phyloP scores from a whole-genome alignment of 2,113 vertebrate species.

The Athene noctua region DNA sequence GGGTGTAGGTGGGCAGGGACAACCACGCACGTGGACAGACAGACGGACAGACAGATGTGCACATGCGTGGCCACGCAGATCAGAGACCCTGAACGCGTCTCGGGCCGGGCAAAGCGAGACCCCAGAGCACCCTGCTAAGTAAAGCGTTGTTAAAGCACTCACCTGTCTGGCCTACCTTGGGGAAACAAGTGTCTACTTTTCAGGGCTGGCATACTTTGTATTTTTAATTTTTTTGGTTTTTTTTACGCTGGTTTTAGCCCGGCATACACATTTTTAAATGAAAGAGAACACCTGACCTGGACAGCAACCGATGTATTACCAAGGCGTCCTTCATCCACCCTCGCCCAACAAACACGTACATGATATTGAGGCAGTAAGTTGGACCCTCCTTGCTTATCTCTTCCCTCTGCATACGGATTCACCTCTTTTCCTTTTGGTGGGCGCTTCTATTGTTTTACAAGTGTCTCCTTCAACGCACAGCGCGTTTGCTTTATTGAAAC shows the following conservation, averaged over 20 bases:
- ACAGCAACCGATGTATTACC: rapidly evolving
- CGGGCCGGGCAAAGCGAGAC: rapidly evolving
- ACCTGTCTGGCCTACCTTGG: too few species aligned
- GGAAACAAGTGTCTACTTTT: background rate
- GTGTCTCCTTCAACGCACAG: background rate
- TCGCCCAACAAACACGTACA: background rate
- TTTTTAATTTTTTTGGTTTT: too few species aligned
- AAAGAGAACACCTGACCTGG: background rate
- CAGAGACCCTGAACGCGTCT: rapidly evolving
- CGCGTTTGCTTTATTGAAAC: background rate
- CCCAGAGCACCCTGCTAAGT: background rate
- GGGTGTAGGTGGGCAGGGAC: background rate
- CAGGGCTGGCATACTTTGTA: background rate
- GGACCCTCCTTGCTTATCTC: background rate
- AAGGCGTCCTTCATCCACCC: background rate
- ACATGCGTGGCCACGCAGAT: rapidly evolving
- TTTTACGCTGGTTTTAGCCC: background rate
- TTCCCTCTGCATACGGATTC: background rate
- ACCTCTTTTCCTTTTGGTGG: background rate
- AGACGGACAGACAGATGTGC: background rate
- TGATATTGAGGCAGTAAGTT: rapidly evolving
- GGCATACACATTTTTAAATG: background rate
- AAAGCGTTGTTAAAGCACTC: background rate
- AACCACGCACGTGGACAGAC: background rate
- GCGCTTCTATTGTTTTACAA: background rate